Evolutionary conservation across 2,888 invertebrate species (phyloP), one percentile per base, ranked within the genome.

Genomic region (Synergus japonicus): DNA sequence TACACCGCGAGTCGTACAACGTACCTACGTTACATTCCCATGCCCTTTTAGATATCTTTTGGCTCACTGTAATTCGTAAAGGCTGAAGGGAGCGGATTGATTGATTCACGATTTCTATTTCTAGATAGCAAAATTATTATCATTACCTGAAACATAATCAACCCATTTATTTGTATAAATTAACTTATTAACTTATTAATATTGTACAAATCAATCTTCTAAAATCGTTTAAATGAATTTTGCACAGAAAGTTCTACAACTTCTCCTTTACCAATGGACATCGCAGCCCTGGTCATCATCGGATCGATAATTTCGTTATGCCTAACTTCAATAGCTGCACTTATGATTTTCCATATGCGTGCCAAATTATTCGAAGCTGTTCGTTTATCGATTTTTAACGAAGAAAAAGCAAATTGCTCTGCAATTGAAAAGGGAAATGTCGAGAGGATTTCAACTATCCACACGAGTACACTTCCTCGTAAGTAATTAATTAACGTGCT

Each of bases 281-380:
- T 91, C 22, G 89, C 89, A 0, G 86, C 87, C 10, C 85, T 91
- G 69, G 90, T 91, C 76, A 87, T 90, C 76, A 86, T 91, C 49
- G 91, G 90, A 12, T 88, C 89, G 18, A 88, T 91, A 82, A 87
- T 92, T 76, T 90, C 89, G 1, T 84, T 91, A 60, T 90, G 90
- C 13, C 81, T 91, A 63, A 91, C 90, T 5, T 88, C 89, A 10
- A 85, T 90, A 4, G 90, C 89, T 0, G 90, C 90, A 0, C 86
- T 90, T 12, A 89, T 90, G 86, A 88, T 91, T 12, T 88, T 91
- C 54, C 90, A 91, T 81, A 87, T 91, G 85, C 88, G 91, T 37
- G 86, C 89, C n/a, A 85, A 85, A 64, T 85, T 91, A 3, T 87
- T 91, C 85, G 91, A 91, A 78, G 86, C 91, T n/a, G 88, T 90